Conservation (phyloP, 2,797 vertebrate genomes). For the Decapterus maruadsi region DNA sequence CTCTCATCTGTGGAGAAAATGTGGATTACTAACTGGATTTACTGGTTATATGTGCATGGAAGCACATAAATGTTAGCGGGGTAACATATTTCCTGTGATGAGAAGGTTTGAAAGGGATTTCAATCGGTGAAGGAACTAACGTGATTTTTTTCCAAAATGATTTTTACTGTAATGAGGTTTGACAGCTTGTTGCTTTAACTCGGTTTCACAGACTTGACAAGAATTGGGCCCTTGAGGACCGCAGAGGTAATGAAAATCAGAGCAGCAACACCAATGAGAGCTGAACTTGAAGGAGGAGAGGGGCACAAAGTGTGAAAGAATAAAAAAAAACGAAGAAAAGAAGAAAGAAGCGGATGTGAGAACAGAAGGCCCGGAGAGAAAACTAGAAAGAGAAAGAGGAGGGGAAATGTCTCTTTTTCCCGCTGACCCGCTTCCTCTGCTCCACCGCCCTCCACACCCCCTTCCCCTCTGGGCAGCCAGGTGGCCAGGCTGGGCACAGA, state of each 20-base stretch:
- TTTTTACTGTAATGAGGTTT: not conserved
- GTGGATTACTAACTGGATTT: not conserved
- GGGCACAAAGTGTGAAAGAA: slow-evolving; percentile 32
- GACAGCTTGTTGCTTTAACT: not conserved
- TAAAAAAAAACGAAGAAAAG: slow-evolving; percentile 27
- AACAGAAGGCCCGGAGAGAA: slow-evolving; percentile 59
- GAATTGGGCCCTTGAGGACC: slow-evolving; percentile 2
- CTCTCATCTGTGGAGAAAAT: not conserved
- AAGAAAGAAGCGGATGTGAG: slow-evolving; percentile 30
- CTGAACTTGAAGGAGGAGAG: slow-evolving; percentile 14
- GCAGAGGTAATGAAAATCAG: not conserved
- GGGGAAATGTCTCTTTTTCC: slow-evolving; percentile 64
- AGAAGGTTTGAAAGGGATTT: not conserved
- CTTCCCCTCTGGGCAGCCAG: slow-evolving; percentile 82
- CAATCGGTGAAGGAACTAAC: not conserved
- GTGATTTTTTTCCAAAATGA: not conserved
- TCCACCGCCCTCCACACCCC: slow-evolving; percentile 69
- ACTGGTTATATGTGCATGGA: accelerated
- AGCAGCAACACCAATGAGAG: slow-evolving; percentile 2
- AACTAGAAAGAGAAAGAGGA: slow-evolving; percentile 42
- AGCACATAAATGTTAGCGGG: not conserved
- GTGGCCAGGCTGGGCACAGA: slow-evolving; percentile 82
- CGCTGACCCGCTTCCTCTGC: slow-evolving; percentile 76
- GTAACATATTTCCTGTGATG: not conserved
- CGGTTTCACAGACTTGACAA: slow-evolving; percentile 11